Conservation (phyloP, 2,888 invertebrate genomes). For the Barypeithes pellucidus region DNA sequence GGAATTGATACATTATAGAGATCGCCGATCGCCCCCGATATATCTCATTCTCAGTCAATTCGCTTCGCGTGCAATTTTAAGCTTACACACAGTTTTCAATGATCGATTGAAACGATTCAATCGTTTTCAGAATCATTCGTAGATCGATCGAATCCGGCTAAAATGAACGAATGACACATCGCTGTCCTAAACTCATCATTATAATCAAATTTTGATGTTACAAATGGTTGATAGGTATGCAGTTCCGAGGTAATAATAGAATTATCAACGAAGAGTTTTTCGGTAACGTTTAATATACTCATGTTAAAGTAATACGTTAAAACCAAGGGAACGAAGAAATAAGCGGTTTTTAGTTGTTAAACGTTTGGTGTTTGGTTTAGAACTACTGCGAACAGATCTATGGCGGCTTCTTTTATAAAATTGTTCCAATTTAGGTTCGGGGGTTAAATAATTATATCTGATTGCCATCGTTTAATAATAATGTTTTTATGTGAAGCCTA, state of each 20-base stretch:
- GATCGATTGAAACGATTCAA: no score
- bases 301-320: slow-evolving; percentile 50
- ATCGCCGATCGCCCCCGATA: no score
- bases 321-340: slow-evolving; percentile 46
- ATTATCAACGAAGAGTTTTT: slow-evolving; percentile 24
- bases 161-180: no score
- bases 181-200: slow-evolving; percentile 64
- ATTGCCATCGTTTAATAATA: slow-evolving; percentile 12
- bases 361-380: not conserved
- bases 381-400: not conserved
- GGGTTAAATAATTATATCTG: slow-evolving; percentile 6
- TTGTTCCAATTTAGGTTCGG: not conserved
- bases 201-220: slow-evolving; percentile 57
- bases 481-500: slow-evolving; percentile 49
- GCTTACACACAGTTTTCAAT: no score
- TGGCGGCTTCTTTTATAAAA: not conserved
- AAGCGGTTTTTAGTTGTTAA: slow-evolving; percentile 43
- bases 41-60: no score
- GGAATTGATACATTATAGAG: no score
- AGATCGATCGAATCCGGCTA: no score
- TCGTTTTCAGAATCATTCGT: no score
- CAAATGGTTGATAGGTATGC: slow-evolving; percentile 60
- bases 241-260: slow-evolving; percentile 13
- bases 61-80: no score
- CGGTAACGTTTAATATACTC: slow-evolving; percentile 18